Base-by-base conservation (phyloP, 2,797 vertebrate genomes). In the Tarsius wallacei region DNA sequence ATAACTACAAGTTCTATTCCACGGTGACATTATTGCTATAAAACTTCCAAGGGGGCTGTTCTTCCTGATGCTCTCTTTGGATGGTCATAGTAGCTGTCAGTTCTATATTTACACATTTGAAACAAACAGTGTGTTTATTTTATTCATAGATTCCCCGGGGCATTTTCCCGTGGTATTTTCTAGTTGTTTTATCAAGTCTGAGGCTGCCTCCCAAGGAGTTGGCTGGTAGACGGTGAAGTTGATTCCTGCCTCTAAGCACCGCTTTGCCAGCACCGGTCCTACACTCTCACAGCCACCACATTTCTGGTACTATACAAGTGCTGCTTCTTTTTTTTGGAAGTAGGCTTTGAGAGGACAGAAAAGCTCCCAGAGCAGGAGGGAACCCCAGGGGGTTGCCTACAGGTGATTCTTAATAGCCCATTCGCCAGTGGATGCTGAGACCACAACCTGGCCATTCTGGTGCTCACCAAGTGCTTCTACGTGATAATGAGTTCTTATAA, bases 231-330 rank as follows among this genome's bases (percentile, higher is more conserved):
- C 98, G 98, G 99, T 99, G 73, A 99, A 99, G 70, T 99, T 99
- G 98, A 99, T 99, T 86, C 99, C 99, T 0, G 99, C 99, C 98
- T 99, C 99, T 28, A 98, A 96, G 96, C 99, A 99, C 51, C 99
- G 99, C 64, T 98, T 98, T 0, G 99, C 99, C 98, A 99, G 98
- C 49, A 99, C 99, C 0, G 99, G 99, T 1, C 99, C 99, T 5
- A 99, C 98, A 6, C 99, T 99, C 94, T 99, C 99, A 96, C 99
- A 99, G 99, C 99, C 0, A 99, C 97, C 66, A 99, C 99, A 0
- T 99, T 99, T 55, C 47, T 98, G 2, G 99, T 99, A 76, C 99
- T 99, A 28, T 98, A 96, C 26, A 99, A 98, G 97, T 99, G 99
- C 96, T 97, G 5, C 42, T 42, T 42, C 4, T 42, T 42, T 42